Conservation (phyloP, 2,888 invertebrate genomes). For the Pristionchus exspectatus region DNA sequence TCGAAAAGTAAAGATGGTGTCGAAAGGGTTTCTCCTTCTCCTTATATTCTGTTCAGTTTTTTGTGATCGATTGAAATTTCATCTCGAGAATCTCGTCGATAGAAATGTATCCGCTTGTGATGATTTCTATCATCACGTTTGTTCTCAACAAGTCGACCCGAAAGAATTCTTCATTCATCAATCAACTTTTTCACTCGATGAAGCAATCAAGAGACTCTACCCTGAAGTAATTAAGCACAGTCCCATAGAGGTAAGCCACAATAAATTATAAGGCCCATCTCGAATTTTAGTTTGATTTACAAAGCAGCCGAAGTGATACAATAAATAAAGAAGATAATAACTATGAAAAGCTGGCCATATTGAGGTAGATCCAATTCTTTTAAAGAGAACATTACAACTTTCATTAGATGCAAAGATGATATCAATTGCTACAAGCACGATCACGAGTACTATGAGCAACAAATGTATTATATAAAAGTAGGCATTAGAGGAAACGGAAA, state of each 20-base stretch:
- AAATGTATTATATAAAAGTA: too few relatives aligned
- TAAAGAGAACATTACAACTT: background rate
- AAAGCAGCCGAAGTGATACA: background rate
- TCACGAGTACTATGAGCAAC: background rate
- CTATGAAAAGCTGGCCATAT: background rate
- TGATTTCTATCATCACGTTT: slow-evolving; percentile 29
- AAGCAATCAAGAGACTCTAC: background rate
- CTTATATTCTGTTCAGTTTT: background rate
- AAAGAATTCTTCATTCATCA: background rate
- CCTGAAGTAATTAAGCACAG: background rate
- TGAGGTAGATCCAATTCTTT: background rate
- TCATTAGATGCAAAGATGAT: background rate
- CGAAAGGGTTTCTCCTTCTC: background rate
- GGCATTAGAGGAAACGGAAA: background rate
- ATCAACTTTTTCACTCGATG: background rate
- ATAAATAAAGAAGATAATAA: background rate
- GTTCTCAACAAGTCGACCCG: slow-evolving; percentile 25
- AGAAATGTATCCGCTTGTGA: background rate
- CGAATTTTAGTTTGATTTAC: background rate
- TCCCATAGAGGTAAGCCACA: background rate
- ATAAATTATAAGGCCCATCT: background rate
- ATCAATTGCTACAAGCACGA: background rate
- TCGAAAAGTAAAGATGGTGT: background rate
- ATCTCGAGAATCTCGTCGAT: slow-evolving; percentile 29
- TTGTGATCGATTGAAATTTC: background rate